Evolutionary conservation across 1,140 invertebrate genomes (phyloP), one percentile per base, ranked within the genome.

Genomic region (Sminthurides bifidus): DNA sequence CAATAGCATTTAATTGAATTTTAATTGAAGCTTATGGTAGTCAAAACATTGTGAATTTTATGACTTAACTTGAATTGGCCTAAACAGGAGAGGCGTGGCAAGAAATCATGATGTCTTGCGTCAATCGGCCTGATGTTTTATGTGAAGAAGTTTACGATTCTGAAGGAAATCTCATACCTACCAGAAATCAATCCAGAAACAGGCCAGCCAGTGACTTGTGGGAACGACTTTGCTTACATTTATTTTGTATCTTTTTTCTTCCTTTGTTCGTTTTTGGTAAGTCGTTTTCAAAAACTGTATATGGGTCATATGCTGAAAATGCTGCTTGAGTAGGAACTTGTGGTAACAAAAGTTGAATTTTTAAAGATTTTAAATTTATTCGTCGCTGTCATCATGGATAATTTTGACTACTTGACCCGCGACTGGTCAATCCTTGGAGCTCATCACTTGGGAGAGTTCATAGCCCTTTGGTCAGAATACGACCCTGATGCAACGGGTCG

Each of bases 231-330:
- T 71, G 93, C 95, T 35, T 95, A 92, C 75, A 88, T 92, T 27
- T 99, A 98, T 73, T 99, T 98, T 71, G 97, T 99, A 69, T 96
- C 92, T 0, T 99, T 99, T 73, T 98, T 98, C 69, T 90, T 98
- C 44, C 77, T 98, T 2, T 99, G 95, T 74, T 98, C 95, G 26
- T 99, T 99, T 75, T 77, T 99, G 72, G 92, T 95, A 73, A 81
- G 77, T 74, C 24, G 23, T n/a, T n/a, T n/a, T n/a, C n/a, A n/a
- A n/a, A n/a, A n/a, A n/a, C n/a, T n/a, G n/a, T n/a, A n/a, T n/a
- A n/a, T n/a, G n/a, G n/a, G n/a, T n/a, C n/a, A n/a, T n/a, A n/a
- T n/a, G n/a, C n/a, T n/a, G n/a, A n/a, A n/a, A n/a, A n/a, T n/a
- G n/a, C n/a, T n/a, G n/a, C n/a, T n/a, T n/a, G n/a, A n/a, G n/a